Conservation (phyloP, 2,797 vertebrate species). For the Poeciliopsis paucimaculata region DNA sequence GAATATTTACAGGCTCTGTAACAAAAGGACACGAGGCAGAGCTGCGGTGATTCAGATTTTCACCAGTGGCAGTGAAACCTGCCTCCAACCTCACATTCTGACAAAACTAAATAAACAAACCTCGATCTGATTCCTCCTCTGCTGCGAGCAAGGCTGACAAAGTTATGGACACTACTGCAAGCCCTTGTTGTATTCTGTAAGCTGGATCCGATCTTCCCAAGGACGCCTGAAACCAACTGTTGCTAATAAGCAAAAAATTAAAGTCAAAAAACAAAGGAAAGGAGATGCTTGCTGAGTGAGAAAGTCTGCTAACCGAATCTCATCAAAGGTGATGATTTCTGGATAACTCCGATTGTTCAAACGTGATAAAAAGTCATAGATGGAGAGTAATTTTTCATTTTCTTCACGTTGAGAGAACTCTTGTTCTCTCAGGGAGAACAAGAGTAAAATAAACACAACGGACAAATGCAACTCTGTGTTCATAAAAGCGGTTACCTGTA, state of each 20-base stretch:
- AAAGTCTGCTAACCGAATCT: not conserved
- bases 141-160: not conserved
- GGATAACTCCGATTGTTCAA: not conserved
- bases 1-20: not conserved
- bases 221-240: not conserved
- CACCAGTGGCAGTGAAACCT: not conserved
- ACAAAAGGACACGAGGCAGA: not conserved
- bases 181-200: not conserved
- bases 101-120: not conserved
- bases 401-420: not conserved
- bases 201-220: constrained; percentile 1
- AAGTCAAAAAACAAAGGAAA: not conserved
- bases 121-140: not conserved
- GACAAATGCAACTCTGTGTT: constrained; percentile 10
- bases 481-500: too few relatives aligned
- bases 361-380: not conserved
- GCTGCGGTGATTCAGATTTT: not conserved
- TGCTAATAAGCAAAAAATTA: not conserved
- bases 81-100: not conserved
- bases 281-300: not conserved
- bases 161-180: not conserved
- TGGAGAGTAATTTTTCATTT: constrained; percentile 5
- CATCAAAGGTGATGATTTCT: not conserved
- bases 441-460: constrained; percentile 8
- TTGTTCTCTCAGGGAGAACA: constrained; percentile 12